Evolutionary conservation across 2,113 vertebrate species (phyloP).

Genomic region (Puntigrus tetrazona): DNA sequence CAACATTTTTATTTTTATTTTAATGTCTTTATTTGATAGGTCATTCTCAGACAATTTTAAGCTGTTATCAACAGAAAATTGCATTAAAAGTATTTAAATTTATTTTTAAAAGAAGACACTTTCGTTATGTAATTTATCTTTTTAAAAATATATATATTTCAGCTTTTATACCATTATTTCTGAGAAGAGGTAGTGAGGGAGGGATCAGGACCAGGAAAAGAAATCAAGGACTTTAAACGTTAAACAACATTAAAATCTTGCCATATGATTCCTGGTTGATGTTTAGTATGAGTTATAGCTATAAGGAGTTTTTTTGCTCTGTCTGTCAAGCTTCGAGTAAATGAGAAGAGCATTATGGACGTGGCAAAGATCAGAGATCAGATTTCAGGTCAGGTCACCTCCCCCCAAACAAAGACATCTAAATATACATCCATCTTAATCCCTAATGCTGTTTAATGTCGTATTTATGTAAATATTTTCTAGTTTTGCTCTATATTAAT

Average conservation of each 20-base stretch:
- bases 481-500: conserved; percentile 80
- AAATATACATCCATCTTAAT: conserved; percentile 78
- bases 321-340: not conserved
- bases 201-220: not conserved
- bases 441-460: conserved; percentile 82
- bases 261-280: not conserved
- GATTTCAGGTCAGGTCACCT: conserved; percentile 33
- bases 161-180: too few relatives aligned
- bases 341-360: not conserved
- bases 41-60: not conserved
- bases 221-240: not conserved
- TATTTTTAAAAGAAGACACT: too few relatives aligned
- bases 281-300: not conserved
- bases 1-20: too few relatives aligned
- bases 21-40: not conserved
- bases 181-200: not conserved
- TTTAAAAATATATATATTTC: too few relatives aligned
- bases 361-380: conserved; percentile 19
- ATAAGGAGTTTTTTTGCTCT: not conserved
- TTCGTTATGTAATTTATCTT: too few relatives aligned
- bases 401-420: conserved; percentile 59
- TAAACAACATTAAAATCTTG: not conserved
- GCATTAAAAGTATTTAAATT: too few relatives aligned
- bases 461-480: conserved; percentile 84
- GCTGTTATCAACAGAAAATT: too few relatives aligned